Percentiles rank a stretch among this genome's conserved stretches.
Conservation (phyloP, 2,888 invertebrate genomes). For the Phyto melanocephala region DNA sequence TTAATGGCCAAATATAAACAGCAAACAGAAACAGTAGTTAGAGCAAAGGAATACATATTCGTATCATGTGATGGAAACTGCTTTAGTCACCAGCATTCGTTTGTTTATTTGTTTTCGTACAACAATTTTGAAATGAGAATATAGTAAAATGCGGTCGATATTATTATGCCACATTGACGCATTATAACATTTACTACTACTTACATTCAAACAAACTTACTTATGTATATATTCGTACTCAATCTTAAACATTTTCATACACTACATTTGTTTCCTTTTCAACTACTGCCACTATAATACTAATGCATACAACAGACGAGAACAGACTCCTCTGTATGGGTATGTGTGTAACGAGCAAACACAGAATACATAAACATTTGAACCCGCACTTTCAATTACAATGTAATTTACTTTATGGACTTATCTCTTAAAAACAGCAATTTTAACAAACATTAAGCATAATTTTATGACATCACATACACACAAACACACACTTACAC, state of each 20-base stretch:
- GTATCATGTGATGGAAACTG: conserved; percentile 30
- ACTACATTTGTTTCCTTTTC: conserved; percentile 47
- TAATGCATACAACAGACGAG: not conserved
- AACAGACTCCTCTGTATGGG: not conserved
- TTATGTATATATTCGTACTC: not conserved
- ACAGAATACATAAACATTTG: conserved; percentile 59
- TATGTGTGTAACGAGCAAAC: not conserved
- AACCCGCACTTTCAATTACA: conserved; percentile 76
- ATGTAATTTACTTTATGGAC: conserved; percentile 77
- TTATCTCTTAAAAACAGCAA: conserved; percentile 76
- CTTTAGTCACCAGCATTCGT: conserved; percentile 15
- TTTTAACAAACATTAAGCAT: conserved; percentile 78
- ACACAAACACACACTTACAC: conserved; percentile 36
- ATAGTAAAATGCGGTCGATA: conserved; percentile 66
- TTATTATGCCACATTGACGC: conserved; percentile 68
- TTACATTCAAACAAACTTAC: no score
- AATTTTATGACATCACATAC: conserved; percentile 77
- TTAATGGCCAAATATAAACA: conserved; percentile 55
- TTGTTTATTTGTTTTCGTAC: not conserved
- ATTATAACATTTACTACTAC: conserved; percentile 45
- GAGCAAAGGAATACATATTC: no score
- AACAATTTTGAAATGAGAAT: conserved; percentile 37
- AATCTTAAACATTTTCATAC: conserved; percentile 40
- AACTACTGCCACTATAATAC: not conserved
- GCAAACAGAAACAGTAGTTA: conserved; percentile 5